Conservation (phyloP, 2,888 invertebrate species). For the Drosophila kanekoi region DNA sequence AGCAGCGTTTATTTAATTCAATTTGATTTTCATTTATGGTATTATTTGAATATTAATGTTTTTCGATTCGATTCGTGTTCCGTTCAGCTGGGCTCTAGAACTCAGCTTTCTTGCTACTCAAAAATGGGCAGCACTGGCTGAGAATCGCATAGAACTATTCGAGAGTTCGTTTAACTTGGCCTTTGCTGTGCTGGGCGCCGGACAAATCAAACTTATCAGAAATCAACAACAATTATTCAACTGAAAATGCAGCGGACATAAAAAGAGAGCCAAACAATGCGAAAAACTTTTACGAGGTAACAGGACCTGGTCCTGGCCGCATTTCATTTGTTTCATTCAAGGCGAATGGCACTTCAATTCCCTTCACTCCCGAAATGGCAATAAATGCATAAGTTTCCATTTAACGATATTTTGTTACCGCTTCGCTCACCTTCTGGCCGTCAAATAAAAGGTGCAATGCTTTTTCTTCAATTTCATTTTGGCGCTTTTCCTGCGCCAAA, state of each 20-base stretch:
- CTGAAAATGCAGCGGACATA: conserved; percentile 60
- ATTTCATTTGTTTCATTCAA: conserved; percentile 54
- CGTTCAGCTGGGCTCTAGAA: too few species aligned
- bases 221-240: conserved; percentile 74
- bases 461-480: conserved; percentile 41
- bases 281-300: conserved; percentile 68
- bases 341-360: conserved; percentile 52
- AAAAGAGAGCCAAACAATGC: conserved; percentile 71
- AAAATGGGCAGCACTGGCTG: too few species aligned
- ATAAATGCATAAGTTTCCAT: conserved; percentile 79
- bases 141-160: conserved; percentile 52
- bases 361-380: conserved; percentile 36
- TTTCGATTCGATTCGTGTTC: too few species aligned
- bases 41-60: too few species aligned
- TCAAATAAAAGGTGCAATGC: conserved; percentile 46
- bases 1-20: too few species aligned
- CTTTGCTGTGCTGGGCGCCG: conserved; percentile 6
- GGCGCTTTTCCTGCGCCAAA: not conserved
- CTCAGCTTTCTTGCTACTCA: too few species aligned
- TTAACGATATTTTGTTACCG: conserved; percentile 78
- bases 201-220: conserved; percentile 67
- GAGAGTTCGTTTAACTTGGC: conserved; percentile 62
- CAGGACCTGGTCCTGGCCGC: conserved; percentile 31
- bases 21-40: too few species aligned
- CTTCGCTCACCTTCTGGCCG: conserved; percentile 58